Evolutionary conservation across 2,888 invertebrate genomes (phyloP), one percentile per base, ranked within the genome.

Genomic region (Tetragonisca angustula): DNA sequence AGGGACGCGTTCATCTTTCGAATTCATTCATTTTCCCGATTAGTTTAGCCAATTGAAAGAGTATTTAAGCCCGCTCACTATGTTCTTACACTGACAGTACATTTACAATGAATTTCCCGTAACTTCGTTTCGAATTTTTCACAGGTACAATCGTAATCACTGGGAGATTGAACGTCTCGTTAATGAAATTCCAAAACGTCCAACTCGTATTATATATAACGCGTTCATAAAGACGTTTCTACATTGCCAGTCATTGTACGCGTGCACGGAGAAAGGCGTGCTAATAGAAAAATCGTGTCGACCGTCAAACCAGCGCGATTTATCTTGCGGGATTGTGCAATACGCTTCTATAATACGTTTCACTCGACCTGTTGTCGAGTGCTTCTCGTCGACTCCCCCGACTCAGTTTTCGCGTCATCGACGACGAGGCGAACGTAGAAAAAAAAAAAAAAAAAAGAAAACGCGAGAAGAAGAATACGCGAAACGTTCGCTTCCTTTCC

Each of bases 211-310:
- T 1, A 15, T n/a, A n/a, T 43, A n/a, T n/a, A 5, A n/a, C 56
- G 56, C n/a, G n/a, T 56, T 56, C 56, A 5, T n/a, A 56, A n/a
- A 56, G n/a, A 15, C 56, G 52, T 69, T 43, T 21, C 24, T 54
- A 62, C 27, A n/a, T 32, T 32, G 15, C 15, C 15, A 83, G 83
- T 77, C 80, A 84, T 79, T 83, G 43, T 43, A 32, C 86, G 43
- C 75, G 77, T 82, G 77, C 69, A 52, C 19, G 74, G 73, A 27
- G 64, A 64, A 43, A 49, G 72, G 32, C 50, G 81, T 78, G 88
- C 81, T 94, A 94, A 94, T 94, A 93, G 94, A 94, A 94, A 93
- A 94, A 92, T 93, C 94, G 87, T 94, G 94, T 94, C 88, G 82
- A 86, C 88, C 90, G 93, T 93, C 93, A 89, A 43, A 84, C 84